phyloP scores from a whole-genome alignment of 2,888 invertebrate species.

The Chloroclystis v-ata region DNA sequence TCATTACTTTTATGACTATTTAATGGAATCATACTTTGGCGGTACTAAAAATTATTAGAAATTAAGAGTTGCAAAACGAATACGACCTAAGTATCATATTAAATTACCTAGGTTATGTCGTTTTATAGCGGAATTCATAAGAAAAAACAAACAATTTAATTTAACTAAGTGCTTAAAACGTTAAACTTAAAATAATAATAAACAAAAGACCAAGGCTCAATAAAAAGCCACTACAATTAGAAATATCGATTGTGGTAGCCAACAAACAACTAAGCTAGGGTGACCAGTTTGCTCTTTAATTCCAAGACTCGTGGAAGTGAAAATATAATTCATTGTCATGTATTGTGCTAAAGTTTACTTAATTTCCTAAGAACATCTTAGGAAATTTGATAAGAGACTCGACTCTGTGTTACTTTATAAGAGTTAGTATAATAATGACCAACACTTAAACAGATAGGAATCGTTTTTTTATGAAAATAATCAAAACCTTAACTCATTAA shows the following conservation, averaged over 20 bases:
- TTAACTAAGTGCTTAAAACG: constrained; percentile 13
- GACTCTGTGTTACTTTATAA: no score
- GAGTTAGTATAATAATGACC: no score
- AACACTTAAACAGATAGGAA: no score
- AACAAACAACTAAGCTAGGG: constrained; percentile 41
- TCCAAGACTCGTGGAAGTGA: no score
- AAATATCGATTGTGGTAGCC: constrained; percentile 41
- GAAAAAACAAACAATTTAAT: constrained; percentile 4
- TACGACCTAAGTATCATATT: no score
- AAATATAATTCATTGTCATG: no score
- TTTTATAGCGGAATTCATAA: not conserved
- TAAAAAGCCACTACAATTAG: constrained; percentile 37
- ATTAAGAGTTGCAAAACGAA: not conserved
- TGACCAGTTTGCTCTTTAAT: constrained; percentile 15
- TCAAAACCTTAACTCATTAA: no score
- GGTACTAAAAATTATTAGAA: not conserved
- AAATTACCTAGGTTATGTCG: not conserved
- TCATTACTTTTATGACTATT: not conserved
- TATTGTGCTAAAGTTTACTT: no score
- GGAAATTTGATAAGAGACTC: no score
- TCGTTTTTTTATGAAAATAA: no score
- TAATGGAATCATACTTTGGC: not conserved
- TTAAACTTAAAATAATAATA: constrained; percentile 18
- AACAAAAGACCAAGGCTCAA: constrained; percentile 15
- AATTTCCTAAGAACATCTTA: no score